Evolutionary conservation across 2,888 invertebrate genomes (phyloP).

Genomic region (Dexiosoma caninum): DNA sequence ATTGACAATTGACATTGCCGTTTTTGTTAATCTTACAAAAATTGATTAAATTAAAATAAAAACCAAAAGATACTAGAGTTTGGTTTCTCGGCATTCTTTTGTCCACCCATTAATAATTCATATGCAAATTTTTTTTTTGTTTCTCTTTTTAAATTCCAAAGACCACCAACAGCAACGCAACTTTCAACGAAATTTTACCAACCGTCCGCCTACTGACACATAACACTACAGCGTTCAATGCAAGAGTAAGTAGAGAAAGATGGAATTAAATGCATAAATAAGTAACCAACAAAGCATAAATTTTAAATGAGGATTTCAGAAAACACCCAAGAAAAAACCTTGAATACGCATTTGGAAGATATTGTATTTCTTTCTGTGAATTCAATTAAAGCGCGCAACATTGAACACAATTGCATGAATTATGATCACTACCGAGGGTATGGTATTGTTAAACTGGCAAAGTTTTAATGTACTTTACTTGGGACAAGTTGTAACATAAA

Average conservation of each 20-base stretch:
- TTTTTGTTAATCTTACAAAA: conserved; percentile 54
- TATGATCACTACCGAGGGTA: neutral
- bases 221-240: conserved; percentile 27
- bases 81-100: conserved; percentile 28
- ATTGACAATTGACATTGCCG: conserved; percentile 45
- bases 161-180: conserved; percentile 49
- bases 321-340: conserved; percentile 21
- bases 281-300: conserved; percentile 41
- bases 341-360: conserved; percentile 56
- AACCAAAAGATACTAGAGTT: neutral
- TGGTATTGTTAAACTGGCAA: conserved; percentile 48
- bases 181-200: conserved; percentile 39
- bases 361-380: conserved; percentile 31
- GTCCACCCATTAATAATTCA: conserved; percentile 44
- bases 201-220: conserved; percentile 54
- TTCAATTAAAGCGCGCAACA: conserved; percentile 58
- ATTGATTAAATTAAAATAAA: conserved; percentile 37
- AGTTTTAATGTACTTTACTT: conserved; percentile 26
- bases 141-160: conserved; percentile 33
- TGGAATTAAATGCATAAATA: conserved; percentile 40
- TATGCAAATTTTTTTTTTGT: conserved; percentile 15
- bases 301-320: conserved; percentile 44
- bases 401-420: conserved; percentile 24
- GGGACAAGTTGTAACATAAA: conserved; percentile 46
- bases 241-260: neutral